Evolutionary conservation across 2,797 vertebrate species (phyloP), one percentile per base, ranked within the genome.

Genomic region (Alcedo atthis): DNA sequence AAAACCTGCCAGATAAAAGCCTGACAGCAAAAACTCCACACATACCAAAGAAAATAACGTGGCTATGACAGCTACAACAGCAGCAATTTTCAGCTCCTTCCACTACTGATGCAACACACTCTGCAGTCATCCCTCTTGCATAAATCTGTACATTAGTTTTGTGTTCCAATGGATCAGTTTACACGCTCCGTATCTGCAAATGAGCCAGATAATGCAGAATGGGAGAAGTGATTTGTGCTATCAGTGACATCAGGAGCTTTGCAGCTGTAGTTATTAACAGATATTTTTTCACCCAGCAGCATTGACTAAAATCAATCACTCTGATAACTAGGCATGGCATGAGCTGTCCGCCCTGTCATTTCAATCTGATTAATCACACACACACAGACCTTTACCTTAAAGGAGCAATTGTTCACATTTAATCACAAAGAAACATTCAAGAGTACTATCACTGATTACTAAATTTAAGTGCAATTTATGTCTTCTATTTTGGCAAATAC

Each of bases 341-440:
- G 95, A 97, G 96, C 97, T 97, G 97, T 97, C 98, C 95, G 42
- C 94, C 97, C 96, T 97, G 98, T 97, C 97, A 98, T 97, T 97
- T 97, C 97, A 97, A 96, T 96, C 97, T 98, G 98, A 98, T 98
- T 98, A 98, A 98, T 98, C 97, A 97, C 95, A 94, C 81, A 90
- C 95, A 96, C 96, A 92, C 95, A 98, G 97, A 98, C 97, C 97
- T 98, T 98, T 97, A 97, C 97, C 97, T 98, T 98, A 98, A 97
- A 98, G 97, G 96, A 98, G 95, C 97, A 97, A 97, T 97, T 97
- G 98, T 97, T 98, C 97, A 97, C 96, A 96, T 97, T 98, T 98
- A 97, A 98, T 98, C 97, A 97, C 88, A 89, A 97, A 97, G 96
- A 97, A 97, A 98, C 95, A 96, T 97, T 96, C 96, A 95, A 96